Percentiles rank a stretch among this genome's conserved stretches.
phyloP scores from a whole-genome alignment of 2,113 vertebrate genomes.

The Sturnus vulgaris region DNA sequence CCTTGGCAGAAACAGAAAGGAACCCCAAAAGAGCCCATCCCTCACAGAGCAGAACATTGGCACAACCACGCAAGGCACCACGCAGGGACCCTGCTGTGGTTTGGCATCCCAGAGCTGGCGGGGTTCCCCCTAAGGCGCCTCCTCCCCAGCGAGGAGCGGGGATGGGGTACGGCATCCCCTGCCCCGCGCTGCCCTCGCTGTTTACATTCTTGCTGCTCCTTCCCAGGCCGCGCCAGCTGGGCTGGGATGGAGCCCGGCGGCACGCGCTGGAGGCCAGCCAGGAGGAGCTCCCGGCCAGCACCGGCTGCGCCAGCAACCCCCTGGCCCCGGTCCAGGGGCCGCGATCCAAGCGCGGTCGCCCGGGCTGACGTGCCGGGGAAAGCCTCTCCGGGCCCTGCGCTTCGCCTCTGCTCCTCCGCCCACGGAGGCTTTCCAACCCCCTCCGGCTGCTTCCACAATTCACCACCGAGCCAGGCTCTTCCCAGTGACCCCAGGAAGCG shows the following conservation, averaged over 20 bases:
- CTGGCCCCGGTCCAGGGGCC: constrained; percentile 46
- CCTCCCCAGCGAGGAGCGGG: rapidly evolving
- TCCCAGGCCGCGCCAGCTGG: neutral
- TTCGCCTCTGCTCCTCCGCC: neutral
- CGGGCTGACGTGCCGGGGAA: constrained; percentile 20
- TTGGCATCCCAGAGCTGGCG: neutral
- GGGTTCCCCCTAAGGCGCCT: neutral
- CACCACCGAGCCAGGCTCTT: rapidly evolving
- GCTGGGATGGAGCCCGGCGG: neutral
- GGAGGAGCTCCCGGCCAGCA: constrained; percentile 33
- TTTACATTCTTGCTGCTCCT: constrained; percentile 60
- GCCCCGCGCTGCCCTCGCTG: neutral
- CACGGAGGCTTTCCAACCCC: neutral
- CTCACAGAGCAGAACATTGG: rapidly evolving
- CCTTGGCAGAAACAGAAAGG: neutral
- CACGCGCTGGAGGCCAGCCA: constrained; percentile 48
- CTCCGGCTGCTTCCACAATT: neutral
- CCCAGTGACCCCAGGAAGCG: rapidly evolving
- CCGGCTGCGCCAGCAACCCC: neutral
- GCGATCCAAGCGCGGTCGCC: constrained; percentile 1
- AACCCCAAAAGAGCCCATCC: neutral
- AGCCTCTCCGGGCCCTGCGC: neutral
- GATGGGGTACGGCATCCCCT: neutral
- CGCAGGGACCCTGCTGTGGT: rapidly evolving
- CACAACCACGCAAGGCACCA: rapidly evolving